Conservation (phyloP, 2,113 vertebrate species). For the Pseudopipra pipra region DNA sequence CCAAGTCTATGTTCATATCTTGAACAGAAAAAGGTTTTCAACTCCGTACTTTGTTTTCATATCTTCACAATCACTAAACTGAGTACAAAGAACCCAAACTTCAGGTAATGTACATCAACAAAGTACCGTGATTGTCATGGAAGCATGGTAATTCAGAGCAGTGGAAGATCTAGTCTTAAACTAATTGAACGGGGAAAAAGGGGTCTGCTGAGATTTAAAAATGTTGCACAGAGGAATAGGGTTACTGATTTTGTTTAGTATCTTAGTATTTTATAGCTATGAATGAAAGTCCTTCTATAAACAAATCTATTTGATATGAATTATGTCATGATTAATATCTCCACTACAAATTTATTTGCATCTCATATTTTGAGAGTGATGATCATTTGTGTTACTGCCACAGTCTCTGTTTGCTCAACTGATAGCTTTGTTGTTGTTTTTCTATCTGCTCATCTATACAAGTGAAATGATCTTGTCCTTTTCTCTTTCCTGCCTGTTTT, state of each 20-base stretch:
- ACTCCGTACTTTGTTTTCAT: background rate
- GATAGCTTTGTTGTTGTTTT: constrained; percentile 26
- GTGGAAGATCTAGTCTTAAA: background rate
- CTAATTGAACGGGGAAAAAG: background rate
- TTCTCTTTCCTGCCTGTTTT: constrained; percentile 11
- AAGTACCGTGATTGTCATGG: accelerated
- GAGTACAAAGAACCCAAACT: background rate
- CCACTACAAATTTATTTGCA: background rate
- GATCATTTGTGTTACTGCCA: background rate
- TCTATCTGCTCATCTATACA: background rate
- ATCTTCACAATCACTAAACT: background rate
- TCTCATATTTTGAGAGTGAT: background rate
- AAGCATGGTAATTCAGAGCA: background rate
- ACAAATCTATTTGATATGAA: background rate
- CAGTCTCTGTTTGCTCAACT: constrained; percentile 17
- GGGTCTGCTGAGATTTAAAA: background rate
- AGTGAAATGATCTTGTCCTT: constrained; percentile 32
- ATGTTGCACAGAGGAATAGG: background rate
- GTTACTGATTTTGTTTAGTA: background rate
- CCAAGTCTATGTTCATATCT: background rate
- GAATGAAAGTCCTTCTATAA: background rate
- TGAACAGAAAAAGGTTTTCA: background rate
- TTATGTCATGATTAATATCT: background rate
- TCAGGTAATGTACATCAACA: background rate
- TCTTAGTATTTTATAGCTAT: background rate